Conservation (phyloP, 2,888 invertebrate species). For the Mesodorylaimus sp. region DNA sequence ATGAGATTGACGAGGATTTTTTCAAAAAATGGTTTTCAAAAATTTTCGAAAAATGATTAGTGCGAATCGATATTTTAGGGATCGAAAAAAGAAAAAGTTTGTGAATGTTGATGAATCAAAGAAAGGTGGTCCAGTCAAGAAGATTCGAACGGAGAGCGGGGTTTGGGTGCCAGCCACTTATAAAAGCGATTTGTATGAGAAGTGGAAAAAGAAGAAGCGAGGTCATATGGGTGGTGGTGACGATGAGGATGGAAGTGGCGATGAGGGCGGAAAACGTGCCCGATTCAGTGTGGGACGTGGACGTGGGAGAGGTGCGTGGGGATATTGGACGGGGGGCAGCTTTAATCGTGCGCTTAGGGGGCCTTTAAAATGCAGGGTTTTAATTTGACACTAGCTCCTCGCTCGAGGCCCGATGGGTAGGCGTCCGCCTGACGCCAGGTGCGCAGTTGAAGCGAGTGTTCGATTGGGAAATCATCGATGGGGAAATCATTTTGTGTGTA, state of each 20-base stretch:
- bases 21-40: neutral
- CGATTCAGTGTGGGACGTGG: too few species aligned
- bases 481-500: neutral
- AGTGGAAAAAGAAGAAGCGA: slow-evolving; percentile 18
- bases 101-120: slow-evolving; percentile 35
- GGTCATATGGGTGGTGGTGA: slow-evolving; percentile 6
- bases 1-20: neutral
- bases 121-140: slow-evolving; percentile 39
- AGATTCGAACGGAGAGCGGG: slow-evolving; percentile 86
- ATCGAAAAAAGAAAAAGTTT: slow-evolving; percentile 87
- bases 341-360: too few species aligned
- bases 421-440: too few species aligned
- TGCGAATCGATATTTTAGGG: slow-evolving; percentile 43
- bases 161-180: slow-evolving; percentile 72
- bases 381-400: too few species aligned
- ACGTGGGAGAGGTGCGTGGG: slow-evolving; percentile 5
- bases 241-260: neutral
- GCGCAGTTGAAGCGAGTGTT: too few species aligned
- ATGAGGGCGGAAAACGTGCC: neutral
- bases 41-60: slow-evolving; percentile 15
- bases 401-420: too few species aligned
- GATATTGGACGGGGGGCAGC: too few species aligned
- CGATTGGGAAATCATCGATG: neutral
- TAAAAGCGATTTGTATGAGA: slow-evolving; percentile 54
- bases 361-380: too few species aligned